A percentile compares a stretch with the other conserved stretches of the same genome.
Conservation (phyloP, 2,888 invertebrate species). For the Notodonta ziczac region DNA sequence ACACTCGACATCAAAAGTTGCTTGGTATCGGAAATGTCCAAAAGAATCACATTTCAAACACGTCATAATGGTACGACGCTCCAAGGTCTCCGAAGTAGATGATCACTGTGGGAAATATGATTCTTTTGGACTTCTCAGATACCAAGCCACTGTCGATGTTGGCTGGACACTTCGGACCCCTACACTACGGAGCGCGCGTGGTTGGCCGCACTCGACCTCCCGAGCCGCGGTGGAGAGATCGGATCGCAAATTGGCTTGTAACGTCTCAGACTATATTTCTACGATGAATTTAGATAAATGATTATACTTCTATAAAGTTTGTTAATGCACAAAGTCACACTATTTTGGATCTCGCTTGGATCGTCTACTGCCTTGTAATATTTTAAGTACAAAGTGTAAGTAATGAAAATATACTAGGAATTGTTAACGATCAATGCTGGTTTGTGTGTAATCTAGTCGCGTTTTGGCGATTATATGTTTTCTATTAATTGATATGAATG, state of each 20-base stretch:
- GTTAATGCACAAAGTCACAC: slow-evolving; percentile 66
- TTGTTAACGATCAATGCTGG: slow-evolving; percentile 48
- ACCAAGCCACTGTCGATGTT: too few relatives aligned
- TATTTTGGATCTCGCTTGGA: slow-evolving; percentile 53
- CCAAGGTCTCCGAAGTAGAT: too few relatives aligned
- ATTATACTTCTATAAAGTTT: slow-evolving; percentile 39
- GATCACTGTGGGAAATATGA: too few relatives aligned
- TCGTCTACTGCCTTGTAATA: slow-evolving; percentile 67
- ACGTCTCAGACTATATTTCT: slow-evolving; percentile 40
- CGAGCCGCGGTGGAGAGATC: background rate
- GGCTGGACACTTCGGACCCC: background rate
- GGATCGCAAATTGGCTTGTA: slow-evolving; percentile 13
- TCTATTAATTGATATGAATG: slow-evolving; percentile 17
- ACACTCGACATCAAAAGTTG: background rate
- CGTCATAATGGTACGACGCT: too few relatives aligned
- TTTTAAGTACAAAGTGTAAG: slow-evolving; percentile 68
- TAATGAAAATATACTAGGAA: slow-evolving; percentile 53
- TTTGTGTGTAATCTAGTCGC: slow-evolving; percentile 42
- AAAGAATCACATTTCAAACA: too few relatives aligned
- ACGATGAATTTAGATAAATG: slow-evolving; percentile 30
- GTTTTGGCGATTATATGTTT: slow-evolving; percentile 40
- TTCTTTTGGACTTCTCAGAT: too few relatives aligned
- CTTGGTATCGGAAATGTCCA: too few relatives aligned
- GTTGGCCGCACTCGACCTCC: background rate
- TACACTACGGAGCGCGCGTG: background rate